These are phyloP conservation scores for Lophura nycthemera DNA, from an alignment of 2,113 vertebrate species.

Conservation along the genomic window DNA sequence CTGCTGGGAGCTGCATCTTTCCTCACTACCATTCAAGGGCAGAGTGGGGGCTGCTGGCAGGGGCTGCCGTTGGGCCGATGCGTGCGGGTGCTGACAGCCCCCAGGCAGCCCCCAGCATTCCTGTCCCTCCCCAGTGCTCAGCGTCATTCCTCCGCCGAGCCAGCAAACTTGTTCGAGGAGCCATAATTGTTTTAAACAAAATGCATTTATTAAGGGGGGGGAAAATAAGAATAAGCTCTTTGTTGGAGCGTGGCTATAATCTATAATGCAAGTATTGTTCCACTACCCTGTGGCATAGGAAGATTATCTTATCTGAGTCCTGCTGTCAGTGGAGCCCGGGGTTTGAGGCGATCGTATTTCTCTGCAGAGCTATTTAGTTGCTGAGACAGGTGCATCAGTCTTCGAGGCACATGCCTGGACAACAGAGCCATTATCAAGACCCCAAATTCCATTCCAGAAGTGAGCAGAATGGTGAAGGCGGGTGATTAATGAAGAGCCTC, in stretches of 20 bases:
- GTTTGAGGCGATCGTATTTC: conserved; percentile 75
- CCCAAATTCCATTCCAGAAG: conserved; percentile 65
- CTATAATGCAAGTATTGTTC: conserved; percentile 81
- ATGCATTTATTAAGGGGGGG: conserved; percentile 72
- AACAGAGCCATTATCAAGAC: conserved; percentile 74
- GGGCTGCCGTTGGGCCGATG: not conserved
- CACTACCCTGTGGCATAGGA: conserved; percentile 71
- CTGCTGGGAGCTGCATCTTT: rapidly evolving
- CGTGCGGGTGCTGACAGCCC: not conserved
- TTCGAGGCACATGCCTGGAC: conserved; percentile 76
- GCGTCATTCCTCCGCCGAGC: conserved; percentile 16
- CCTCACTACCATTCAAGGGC: not conserved
- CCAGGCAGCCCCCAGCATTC: not conserved
- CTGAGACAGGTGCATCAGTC: conserved; percentile 86
- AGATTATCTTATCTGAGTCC: conserved; percentile 74
- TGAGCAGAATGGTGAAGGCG: conserved; percentile 62
- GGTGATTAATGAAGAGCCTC: conserved; percentile 80
- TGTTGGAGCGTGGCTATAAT: conserved; percentile 79
- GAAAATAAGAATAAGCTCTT: conserved; percentile 80
- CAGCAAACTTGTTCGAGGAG: conserved; percentile 43
- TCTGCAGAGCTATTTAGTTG: conserved; percentile 81
- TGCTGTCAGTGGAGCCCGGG: conserved; percentile 60
- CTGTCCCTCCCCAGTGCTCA: not conserved
- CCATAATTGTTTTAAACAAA: conserved; percentile 62
- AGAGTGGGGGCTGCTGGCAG: not conserved